Conservation (phyloP, 2,888 invertebrate genomes). For the Euphydryas editha region DNA sequence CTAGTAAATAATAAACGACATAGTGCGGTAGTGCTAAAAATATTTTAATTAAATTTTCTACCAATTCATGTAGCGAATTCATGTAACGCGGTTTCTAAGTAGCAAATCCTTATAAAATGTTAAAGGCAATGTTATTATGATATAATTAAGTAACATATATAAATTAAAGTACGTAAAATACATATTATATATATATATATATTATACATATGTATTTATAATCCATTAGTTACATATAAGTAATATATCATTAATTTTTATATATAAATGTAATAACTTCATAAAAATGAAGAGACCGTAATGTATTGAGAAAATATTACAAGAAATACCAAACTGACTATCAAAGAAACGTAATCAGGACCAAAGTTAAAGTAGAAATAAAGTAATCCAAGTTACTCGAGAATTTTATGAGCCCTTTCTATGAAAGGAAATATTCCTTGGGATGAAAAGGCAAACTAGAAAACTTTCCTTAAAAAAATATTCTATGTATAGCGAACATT, state of each 20-base stretch:
- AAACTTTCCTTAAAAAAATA: conserved; percentile 30
- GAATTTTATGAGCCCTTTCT: conserved; percentile 39
- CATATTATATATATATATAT: too few relatives aligned
- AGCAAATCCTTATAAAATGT: too few relatives aligned
- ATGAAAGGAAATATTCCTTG: conserved; percentile 36
- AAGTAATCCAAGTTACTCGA: conserved; percentile 67
- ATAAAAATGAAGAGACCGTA: background rate
- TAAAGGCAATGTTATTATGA: background rate
- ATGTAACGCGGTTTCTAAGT: too few relatives aligned
- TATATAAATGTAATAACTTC: background rate
- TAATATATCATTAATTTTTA: too few relatives aligned
- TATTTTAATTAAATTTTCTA: too few relatives aligned
- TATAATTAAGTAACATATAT: background rate
- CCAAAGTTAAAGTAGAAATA: conserved; percentile 59
- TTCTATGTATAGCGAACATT: background rate
- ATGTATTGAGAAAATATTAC: conserved; percentile 3
- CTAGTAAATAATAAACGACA: too few relatives aligned
- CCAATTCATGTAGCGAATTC: too few relatives aligned
- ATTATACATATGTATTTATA: background rate
- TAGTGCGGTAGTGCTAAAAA: too few relatives aligned
- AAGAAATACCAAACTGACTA: conserved; percentile 2
- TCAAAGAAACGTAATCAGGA: conserved; percentile 6
- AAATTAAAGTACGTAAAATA: background rate
- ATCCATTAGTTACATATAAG: too few relatives aligned
- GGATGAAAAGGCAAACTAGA: conserved; percentile 39